A percentile compares a stretch with the other conserved stretches of the same genome.
Evolutionary conservation across 2,797 vertebrate genomes (phyloP).

Genomic region (Miichthys miiuy): DNA sequence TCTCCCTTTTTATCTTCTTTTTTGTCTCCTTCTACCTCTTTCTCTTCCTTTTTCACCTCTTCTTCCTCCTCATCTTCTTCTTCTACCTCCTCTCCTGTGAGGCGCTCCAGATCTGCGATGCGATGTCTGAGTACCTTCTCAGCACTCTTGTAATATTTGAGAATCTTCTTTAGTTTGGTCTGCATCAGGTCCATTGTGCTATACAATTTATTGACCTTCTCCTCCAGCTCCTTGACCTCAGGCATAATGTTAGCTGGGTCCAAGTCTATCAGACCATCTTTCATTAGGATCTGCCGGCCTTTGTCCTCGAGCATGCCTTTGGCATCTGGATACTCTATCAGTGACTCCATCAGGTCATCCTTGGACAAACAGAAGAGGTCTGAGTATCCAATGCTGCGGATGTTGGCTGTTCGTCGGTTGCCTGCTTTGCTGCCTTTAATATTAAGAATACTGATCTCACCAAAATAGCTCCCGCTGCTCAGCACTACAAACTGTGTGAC

Average conservation of each 20-base stretch:
- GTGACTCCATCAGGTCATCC: conserved; percentile 97
- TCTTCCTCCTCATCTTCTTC: conserved; percentile 77
- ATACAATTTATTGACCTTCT: conserved; percentile 90
- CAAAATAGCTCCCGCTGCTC: conserved; percentile 97
- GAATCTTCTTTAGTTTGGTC: conserved; percentile 89
- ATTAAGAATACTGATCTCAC: conserved; percentile 98
- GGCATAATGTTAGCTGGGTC: conserved; percentile 89
- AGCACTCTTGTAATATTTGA: conserved; percentile 85
- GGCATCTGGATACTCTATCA: conserved; percentile 96
- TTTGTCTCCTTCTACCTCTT: conserved; percentile 19
- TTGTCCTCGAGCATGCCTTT: conserved; percentile 97
- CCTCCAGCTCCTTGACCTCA: conserved; percentile 91
- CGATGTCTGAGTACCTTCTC: conserved; percentile 88
- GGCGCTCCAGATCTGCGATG: conserved; percentile 87
- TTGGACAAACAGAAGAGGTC: conserved; percentile 98
- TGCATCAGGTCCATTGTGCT: conserved; percentile 88
- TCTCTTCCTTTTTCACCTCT: conserved; percentile 48
- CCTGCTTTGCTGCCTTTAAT: conserved; percentile 99
- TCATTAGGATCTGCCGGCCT: conserved; percentile 95
- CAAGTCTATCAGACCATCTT: conserved; percentile 93
- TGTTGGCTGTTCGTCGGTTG: conserved; percentile 96
- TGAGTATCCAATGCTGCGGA: conserved; percentile 96
- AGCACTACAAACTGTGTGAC: conserved; percentile 95
- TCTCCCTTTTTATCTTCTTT: conserved; percentile 35
- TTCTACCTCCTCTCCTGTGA: conserved; percentile 80